These are phyloP conservation scores for Rhombomys opimus DNA, from an alignment of 2,113 vertebrate genomes.

Conservation along the genomic window DNA sequence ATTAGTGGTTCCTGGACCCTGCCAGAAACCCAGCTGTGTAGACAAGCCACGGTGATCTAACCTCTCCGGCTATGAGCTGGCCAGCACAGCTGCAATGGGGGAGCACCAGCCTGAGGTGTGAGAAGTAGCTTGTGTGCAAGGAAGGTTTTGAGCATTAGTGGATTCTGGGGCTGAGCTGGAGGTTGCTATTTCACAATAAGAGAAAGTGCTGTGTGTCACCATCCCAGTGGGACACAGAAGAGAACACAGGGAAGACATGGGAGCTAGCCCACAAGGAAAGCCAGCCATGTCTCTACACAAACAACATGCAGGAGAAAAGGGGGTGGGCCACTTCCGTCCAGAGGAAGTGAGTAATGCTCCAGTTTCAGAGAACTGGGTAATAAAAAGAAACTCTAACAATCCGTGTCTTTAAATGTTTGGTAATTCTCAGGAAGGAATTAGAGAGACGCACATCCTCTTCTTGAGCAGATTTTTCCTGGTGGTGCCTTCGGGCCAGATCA, in stretches of 20 bases:
- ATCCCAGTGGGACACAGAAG: background rate
- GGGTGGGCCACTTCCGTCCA: background rate
- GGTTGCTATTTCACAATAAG: too few species aligned
- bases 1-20: constrained; percentile 12
- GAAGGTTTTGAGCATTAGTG: background rate
- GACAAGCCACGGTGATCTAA: constrained; percentile 63
- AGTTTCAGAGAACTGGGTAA: background rate
- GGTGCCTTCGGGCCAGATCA: background rate
- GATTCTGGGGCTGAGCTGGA: background rate
- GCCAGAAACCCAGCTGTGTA: constrained; percentile 57
- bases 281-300: background rate
- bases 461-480: background rate
- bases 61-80: background rate
- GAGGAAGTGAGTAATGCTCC: constrained; percentile 18
- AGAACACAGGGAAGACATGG: accelerated
- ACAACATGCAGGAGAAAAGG: background rate
- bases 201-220: background rate
- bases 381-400: background rate
- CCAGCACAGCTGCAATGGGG: background rate
- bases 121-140: background rate
- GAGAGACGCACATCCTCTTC: background rate
- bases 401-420: background rate
- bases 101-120: background rate
- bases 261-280: background rate
- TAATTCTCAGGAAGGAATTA: background rate